phyloP scores from a whole-genome alignment of 2,113 vertebrate genomes.

The Chauna torquata region DNA sequence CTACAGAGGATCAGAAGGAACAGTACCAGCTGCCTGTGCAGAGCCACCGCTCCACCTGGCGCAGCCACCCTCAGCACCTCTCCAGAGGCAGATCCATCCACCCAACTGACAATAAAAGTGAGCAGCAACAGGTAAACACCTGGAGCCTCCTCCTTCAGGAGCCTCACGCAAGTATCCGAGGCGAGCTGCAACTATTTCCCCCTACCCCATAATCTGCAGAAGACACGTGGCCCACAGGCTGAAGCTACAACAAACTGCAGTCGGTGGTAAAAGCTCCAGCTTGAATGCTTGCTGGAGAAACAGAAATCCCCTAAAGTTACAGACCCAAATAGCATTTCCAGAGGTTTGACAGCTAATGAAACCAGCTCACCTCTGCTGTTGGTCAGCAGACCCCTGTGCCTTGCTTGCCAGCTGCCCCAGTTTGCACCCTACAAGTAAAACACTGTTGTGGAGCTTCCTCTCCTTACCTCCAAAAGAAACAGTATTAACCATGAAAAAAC shows the following conservation, averaged over 20 bases:
- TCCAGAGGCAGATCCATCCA: neutral
- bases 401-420: neutral
- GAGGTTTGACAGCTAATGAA: neutral
- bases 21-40: fast-evolving
- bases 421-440: neutral
- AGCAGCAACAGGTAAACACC: fast-evolving
- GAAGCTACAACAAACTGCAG: neutral
- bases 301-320: neutral
- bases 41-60: neutral
- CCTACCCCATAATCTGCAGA: neutral
- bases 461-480: neutral
- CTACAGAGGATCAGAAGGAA: neutral
- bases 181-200: neutral
- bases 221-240: neutral
- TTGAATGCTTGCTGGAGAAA: neutral
- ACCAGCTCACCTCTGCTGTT: neutral
- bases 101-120: neutral
- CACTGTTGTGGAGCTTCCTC: neutral
- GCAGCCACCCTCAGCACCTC: neutral
- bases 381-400: neutral
- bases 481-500: neutral
- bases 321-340: neutral
- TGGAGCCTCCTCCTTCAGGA: fast-evolving
- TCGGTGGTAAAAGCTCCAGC: neutral
- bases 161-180: fast-evolving